Evolutionary conservation across 2,113 vertebrate genomes (phyloP).

Genomic region (Nycticorax nycticorax): DNA sequence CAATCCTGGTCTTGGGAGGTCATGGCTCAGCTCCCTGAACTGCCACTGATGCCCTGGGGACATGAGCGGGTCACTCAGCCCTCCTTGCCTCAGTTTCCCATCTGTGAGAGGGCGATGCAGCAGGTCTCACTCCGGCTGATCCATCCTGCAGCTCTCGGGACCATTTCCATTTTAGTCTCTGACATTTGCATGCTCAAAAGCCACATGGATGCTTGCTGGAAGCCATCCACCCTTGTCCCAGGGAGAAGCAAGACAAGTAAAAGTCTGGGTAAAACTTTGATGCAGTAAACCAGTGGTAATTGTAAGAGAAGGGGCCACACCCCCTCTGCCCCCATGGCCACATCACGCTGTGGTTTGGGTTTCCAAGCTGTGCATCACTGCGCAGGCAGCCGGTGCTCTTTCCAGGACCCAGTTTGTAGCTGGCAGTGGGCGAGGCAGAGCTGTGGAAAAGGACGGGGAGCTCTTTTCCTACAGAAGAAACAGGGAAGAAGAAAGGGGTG

Average conservation of each 20-base stretch:
- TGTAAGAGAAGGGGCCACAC: neutral
- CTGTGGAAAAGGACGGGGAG: neutral
- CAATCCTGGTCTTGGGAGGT: neutral
- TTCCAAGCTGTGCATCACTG: neutral
- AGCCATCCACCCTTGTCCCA: neutral
- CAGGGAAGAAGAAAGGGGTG: neutral
- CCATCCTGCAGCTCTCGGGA: neutral
- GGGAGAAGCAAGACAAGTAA: neutral
- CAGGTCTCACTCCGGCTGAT: neutral
- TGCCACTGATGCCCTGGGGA: neutral
- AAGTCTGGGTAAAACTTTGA: neutral
- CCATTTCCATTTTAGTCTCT: neutral
- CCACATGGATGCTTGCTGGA: neutral
- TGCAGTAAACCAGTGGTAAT: neutral
- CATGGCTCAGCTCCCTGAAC: neutral
- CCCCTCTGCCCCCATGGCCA: neutral
- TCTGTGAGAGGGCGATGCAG: neutral
- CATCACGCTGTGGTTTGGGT: accelerated
- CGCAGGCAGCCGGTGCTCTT: accelerated
- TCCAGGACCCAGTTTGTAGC: neutral
- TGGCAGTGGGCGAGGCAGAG: neutral
- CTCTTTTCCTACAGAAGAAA: neutral
- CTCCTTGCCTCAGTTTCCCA: neutral
- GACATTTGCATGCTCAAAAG: neutral
- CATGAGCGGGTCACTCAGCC: neutral